Base-by-base conservation (phyloP, 2,888 invertebrate species). In the Scelioninae gen. 1 region DNA sequence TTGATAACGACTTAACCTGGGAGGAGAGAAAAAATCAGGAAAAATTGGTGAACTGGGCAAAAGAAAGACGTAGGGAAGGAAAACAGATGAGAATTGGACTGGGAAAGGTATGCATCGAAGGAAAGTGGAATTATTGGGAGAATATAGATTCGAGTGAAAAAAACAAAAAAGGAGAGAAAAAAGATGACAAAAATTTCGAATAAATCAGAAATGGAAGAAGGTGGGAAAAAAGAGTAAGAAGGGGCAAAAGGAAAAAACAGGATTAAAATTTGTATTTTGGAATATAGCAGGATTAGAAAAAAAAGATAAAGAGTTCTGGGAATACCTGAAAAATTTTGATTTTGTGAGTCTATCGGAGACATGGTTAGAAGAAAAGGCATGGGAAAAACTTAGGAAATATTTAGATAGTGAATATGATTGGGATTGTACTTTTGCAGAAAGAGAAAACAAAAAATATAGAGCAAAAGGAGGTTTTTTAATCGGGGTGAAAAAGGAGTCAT, bases 271-370 rank as follows among this genome's bases (percentile, higher is more conserved):
- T 5, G 13, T 45, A 0, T 84, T 84, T 51, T 85, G 77, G 79
- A 87, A 84, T 23, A 72, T 83, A 16, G 85, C 85, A 10, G 85
- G 84, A 1, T 0, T 85, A 29, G 31, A 29, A n/a, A 80, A 76
- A 0, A 87, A 87, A 23, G 82, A 82, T 13, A 69, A 32, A 31
- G 84, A 85, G 1, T 83, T 84, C n/a, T 85, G 82, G 77, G 47
- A 76, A 3, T 72, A 31, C 23, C 9, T 87, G 11, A 72, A 63
- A 8, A 51, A 55, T 6, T 83, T 53, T 45, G 83, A 86, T 8
- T 85, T 79, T 2, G 40, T 86, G 13, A 63, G 71, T 7, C n/a
- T 85, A 53, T 45, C 43, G 5, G 83, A 85, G 49, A 86, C 85
- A 7, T 85, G 86, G 86, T 5, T 84, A 13, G 84, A 79, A 9